These are phyloP conservation scores for Menura novaehollandiae DNA, from an alignment of 2,113 vertebrate genomes.

Conservation along the genomic window DNA sequence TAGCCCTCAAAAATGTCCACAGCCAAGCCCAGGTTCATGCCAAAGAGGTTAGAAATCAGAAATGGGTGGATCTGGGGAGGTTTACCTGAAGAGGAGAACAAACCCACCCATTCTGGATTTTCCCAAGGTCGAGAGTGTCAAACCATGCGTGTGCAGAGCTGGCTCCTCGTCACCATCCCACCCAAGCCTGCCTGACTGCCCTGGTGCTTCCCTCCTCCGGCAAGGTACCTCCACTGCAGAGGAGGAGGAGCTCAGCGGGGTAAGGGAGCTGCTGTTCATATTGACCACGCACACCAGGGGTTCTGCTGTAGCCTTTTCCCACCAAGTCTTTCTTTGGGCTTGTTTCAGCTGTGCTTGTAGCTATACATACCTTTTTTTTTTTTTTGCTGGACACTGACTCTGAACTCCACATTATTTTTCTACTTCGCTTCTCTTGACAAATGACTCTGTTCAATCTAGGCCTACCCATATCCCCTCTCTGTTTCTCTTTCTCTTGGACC, in stretches of 20 bases:
- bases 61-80: background rate
- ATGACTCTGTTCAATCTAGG: background rate
- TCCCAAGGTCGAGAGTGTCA: background rate
- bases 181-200: background rate
- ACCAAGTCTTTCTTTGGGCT: background rate
- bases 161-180: background rate
- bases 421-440: background rate
- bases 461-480: background rate
- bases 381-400: background rate
- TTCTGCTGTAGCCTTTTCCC: background rate
- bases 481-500: background rate
- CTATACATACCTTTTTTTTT: background rate
- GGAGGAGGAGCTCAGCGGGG: rapidly evolving
- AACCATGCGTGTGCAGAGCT: background rate
- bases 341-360: background rate
- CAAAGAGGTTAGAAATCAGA: background rate
- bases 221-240: background rate
- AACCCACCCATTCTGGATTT: background rate
- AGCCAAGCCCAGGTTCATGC: background rate
- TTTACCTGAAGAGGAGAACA: background rate
- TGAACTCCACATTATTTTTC: background rate
- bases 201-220: rapidly evolving
- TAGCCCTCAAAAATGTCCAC: background rate
- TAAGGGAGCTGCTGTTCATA: background rate
- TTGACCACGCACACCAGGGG: background rate